Base-by-base conservation (phyloP, 2,888 invertebrate species). In the Andrena flavipes region DNA sequence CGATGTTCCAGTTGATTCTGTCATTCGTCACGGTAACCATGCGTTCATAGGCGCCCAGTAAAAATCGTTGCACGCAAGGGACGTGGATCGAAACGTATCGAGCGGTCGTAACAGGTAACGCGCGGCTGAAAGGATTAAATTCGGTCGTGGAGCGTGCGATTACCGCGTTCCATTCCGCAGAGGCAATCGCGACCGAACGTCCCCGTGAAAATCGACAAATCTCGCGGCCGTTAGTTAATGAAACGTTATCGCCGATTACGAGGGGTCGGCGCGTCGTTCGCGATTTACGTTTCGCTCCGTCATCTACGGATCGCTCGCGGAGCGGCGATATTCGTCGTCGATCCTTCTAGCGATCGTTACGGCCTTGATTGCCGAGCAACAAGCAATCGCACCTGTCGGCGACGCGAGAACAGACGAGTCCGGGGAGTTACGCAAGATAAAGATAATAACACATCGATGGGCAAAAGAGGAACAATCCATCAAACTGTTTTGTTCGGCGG, bases 321-420 rank as follows among this genome's bases (percentile, higher is more conserved):
- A 6, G 2, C 51, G n/a, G 1, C 51, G 20, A 0, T n/a, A n/a
- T 63, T 26, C 54, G 62, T 60, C n/a, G 35, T 54, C 76, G 60
- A 65, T 7, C 35, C 8, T 23, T 49, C 51, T 33, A 30, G 20
- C 23, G 59, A 54, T 60, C 29, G 65, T 10, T 13, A 23, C 10
- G 35, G 33, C 84, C 73, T 83, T 76, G 76, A 67, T 33, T 26
- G 8, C 76, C 63, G 54, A 63, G 73, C 62, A 67, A 71, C 73
- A 56, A 13, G 42, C 16, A 67, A 76, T 78, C 65, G 69, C 79
- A 69, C 67, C 73, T 67, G 69, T 78, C 72, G 48, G 42, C 62
- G 76, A 79, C 2, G 60, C 26, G 76, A 73, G 70, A 35, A 70
- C 10, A 67, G 7, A 71, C 48, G 70, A 63, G 62, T 33, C 64